Evolutionary conservation across 1,140 invertebrate genomes (phyloP), one percentile per base, ranked within the genome.

Genomic region (Rhynchophorus ferrugineus): DNA sequence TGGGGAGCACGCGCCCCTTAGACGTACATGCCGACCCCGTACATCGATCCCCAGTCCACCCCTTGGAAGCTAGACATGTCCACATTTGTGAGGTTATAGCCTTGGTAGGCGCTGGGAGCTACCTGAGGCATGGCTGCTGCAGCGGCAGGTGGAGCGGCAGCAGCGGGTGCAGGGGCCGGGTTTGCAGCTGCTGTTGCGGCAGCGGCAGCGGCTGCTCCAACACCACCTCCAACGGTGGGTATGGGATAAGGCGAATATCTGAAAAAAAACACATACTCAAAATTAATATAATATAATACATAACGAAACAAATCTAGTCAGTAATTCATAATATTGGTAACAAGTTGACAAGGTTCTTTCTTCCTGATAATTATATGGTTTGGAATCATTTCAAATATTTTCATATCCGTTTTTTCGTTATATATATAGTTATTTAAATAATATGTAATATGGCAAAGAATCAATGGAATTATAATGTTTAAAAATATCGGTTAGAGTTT

Each of bases 31-130:
- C 87, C 87, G 77, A 90, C 86, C 58, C 87, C 87, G 70, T 91
- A 91, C 84, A 91, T 87, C 61, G 84, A 84, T 58, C 83, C 80
- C 89, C 89, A 91, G 71, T 91, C 89, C 55, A 91, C 85, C 36
- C 87, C 85, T 69, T 91, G 88, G 78, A 91, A 91, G 65, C 85
- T 87, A 36, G 85, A 87, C 88, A 91, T 91, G 71, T 91, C 88
- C 42, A 91, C 86, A 68, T 89, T 89, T 64, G 87, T 84, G 42
- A 91, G 78, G 59, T 86, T 82, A 71, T 90, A 89, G 13, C 86
- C 84, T 61, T 87, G 83, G 60, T 83, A 82, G n/a, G 79, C 78
- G 60, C 84, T 84, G 55, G 81, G 81, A 35, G 81, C 78, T 0
- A 71, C 73, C 3, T 76, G 72, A 24, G 79, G 77, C 37, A 79